Evolutionary conservation across 2,113 vertebrate genomes (phyloP).

Genomic region (Sinocyclocheilus rhinocerous): DNA sequence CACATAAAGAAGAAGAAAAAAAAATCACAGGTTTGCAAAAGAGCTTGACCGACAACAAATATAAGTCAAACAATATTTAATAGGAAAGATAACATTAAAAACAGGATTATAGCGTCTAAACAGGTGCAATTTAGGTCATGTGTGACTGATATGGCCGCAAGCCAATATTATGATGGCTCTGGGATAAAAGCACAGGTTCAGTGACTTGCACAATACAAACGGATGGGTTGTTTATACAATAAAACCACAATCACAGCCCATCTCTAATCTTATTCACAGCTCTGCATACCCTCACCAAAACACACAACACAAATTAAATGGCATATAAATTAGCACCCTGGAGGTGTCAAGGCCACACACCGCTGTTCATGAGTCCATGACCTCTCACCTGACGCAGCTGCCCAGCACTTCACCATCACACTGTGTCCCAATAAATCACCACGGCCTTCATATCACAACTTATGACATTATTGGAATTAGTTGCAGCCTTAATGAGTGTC

Average conservation of each 20-base stretch:
- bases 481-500: background rate
- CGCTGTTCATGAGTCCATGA: constrained; percentile 23
- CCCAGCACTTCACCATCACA: constrained; percentile 23
- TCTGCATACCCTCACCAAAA: background rate
- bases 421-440: constrained; percentile 24
- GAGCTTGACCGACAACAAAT: constrained; percentile 1
- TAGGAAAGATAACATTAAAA: background rate
- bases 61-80: background rate
- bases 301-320: background rate
- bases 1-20: background rate
- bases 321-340: background rate
- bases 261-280: background rate
- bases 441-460: background rate
- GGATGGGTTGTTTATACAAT: background rate
- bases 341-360: constrained; percentile 1
- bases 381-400: constrained; percentile 35
- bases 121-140: background rate
- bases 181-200: background rate
- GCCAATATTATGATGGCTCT: constrained; percentile 28
- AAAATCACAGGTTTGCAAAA: background rate
- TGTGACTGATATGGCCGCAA: background rate
- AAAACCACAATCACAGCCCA: background rate
- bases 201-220: constrained; percentile 35
- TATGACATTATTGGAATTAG: constrained; percentile 4
- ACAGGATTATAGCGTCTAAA: background rate